These are phyloP conservation scores for Nesometra sesokonis DNA, from an alignment of 35 echinoderm and acorn worm genomes.

Conservation along the genomic window DNA sequence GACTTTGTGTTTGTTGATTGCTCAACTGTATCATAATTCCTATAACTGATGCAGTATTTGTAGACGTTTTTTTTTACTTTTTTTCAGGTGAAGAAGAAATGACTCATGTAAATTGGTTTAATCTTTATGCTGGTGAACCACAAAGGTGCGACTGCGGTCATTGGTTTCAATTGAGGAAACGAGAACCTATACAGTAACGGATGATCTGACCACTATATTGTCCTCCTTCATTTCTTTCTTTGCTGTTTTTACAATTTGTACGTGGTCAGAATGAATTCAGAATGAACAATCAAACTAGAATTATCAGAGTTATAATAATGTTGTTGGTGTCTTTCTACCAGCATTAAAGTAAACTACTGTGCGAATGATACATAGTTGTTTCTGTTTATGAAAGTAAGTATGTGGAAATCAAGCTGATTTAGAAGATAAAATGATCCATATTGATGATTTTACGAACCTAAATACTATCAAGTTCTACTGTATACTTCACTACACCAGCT, in stretches of 20 bases:
- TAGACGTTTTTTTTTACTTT: background rate
- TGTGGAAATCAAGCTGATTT: no score
- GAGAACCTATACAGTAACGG: background rate
- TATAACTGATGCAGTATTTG: no score
- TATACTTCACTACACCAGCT: no score
- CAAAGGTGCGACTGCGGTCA: slow-evolving; percentile 57
- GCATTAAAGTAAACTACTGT: background rate
- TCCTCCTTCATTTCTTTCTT: background rate
- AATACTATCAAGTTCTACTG: no score
- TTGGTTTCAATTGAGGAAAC: background rate
- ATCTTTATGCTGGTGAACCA: slow-evolving; percentile 69
- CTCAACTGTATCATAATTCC: no score
- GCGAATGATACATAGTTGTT: no score
- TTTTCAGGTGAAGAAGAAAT: slow-evolving; percentile 91
- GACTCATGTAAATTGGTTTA: slow-evolving; percentile 95
- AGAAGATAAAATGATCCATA: no score
- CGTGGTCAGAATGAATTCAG: background rate
- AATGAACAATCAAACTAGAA: background rate
- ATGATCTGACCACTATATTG: background rate
- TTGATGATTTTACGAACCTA: no score
- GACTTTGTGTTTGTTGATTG: no score
- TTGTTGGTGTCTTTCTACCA: background rate
- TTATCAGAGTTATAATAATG: background rate
- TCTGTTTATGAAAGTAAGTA: no score
- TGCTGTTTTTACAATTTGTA: background rate